Base-by-base conservation (phyloP, 2,797 vertebrate genomes). In the Masticophis lateralis region DNA sequence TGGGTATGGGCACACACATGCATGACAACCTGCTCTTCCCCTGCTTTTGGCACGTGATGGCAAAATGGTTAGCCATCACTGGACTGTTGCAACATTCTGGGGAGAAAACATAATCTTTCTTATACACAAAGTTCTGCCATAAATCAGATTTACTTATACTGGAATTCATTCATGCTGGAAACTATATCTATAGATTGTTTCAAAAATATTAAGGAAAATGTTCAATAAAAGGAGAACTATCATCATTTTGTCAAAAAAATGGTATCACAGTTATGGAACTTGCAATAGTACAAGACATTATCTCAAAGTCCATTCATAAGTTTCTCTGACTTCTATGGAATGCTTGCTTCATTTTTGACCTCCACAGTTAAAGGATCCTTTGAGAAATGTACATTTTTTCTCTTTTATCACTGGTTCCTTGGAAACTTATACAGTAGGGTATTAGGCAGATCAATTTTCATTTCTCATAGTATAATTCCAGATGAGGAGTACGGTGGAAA, bases 11-110 rank as follows among this genome's bases (percentile, higher is more conserved):
- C 43, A 43, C 4, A 4, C 43, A 2, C 43, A 43, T 43, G 43
- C 43, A 43, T 43, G 43, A 43, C 43, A 43, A 2, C 43, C 43
- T 43, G 43, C 2, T 43, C 43, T 43, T 2, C 43, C 43, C 43
- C 43, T 43, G 43, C 43, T 43, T 43, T 43, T 43, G 43, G 2
- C 43, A 43, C 43, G 43, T 2, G 3, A 43, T 2, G 43, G 43
- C 43, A 43, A 43, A 43, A 43, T 43, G 43, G 43, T 43, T 43
- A 43, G 43, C 43, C 43, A 43, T 43, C 43, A 43, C 43, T 43
- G 43, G 96, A 96, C 97, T 97, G 95, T 96, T 96, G 97, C 96
- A 97, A 97, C 95, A 96, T 95, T 94, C 90, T 97, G 95, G 96
- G 97, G 88, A 79, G 92, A 96, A 95, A 97, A 61, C 93, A 92